Percentiles rank a stretch among this genome's conserved stretches.
Conservation (phyloP, 35 echinoderm and acorn worm species). For the Diadema setosum region DNA sequence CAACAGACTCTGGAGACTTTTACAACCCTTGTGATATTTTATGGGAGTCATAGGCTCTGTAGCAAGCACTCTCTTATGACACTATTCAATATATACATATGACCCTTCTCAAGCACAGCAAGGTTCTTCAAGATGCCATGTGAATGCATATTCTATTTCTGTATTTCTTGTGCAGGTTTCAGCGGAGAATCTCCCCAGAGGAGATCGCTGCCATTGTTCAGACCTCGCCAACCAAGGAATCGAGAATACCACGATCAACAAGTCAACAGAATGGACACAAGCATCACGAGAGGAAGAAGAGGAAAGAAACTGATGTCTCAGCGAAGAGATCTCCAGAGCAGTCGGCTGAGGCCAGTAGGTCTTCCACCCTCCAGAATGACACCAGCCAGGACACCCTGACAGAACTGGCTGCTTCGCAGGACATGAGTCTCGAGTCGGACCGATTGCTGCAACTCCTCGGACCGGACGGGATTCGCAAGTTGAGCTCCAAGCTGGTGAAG, state of each 20-base stretch:
- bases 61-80: no score
- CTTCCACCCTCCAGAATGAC: background rate
- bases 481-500: constrained; percentile 77
- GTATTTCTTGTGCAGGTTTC: background rate
- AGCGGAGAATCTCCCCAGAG: background rate
- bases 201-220: background rate
- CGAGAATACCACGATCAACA: background rate
- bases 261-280: background rate
- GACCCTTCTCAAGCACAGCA: no score
- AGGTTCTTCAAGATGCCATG: no score
- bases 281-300: background rate
- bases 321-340: background rate
- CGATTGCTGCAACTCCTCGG: constrained; percentile 71
- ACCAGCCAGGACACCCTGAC: background rate
- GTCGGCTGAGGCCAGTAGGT: background rate
- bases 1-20: no score
- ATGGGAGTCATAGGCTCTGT: no score
- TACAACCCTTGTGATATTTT: no score
- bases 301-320: background rate
- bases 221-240: background rate
- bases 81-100: no score
- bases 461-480: constrained; percentile 68
- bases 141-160: no score
- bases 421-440: constrained; percentile 92
- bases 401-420: constrained; percentile 45